phyloP scores from a whole-genome alignment of 2,888 invertebrate genomes.

The Diloba caeruleocephala region DNA sequence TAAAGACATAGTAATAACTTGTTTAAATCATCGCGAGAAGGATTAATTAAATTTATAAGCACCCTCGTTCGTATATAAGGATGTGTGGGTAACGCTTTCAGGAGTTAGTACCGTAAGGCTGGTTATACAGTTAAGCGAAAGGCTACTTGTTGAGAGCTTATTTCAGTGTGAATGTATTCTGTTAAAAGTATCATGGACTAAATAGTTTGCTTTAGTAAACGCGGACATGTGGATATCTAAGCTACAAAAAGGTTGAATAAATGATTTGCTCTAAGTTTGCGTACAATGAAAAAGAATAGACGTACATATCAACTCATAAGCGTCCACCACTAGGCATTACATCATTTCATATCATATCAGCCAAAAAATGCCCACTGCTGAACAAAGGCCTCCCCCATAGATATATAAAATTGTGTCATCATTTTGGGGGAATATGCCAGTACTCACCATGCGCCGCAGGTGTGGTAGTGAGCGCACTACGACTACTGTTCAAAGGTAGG shows the following conservation, averaged over 20 bases:
- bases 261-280: background rate
- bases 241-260: slow-evolving; percentile 8
- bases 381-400: no score
- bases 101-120: slow-evolving; percentile 53
- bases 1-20: slow-evolving; percentile 55
- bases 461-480: no score
- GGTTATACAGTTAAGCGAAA: slow-evolving; percentile 22
- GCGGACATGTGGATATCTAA: slow-evolving; percentile 14
- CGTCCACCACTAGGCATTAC: no score
- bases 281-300: slow-evolving; percentile 6
- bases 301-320: no score
- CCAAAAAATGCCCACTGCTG: no score
- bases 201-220: slow-evolving; percentile 1
- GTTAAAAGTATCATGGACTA: slow-evolving; percentile 14
- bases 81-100: slow-evolving; percentile 61
- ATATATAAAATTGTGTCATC: no score
- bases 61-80: slow-evolving; percentile 67
- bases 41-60: slow-evolving; percentile 77
- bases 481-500: no score
- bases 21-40: slow-evolving; percentile 61
- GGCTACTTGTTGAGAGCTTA: slow-evolving; percentile 9
- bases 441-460: no score
- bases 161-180: slow-evolving; percentile 19
- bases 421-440: no score
- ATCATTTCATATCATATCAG: no score